Percentiles rank a stretch among this genome's conserved stretches.
These are phyloP conservation scores for Aplocera efformata DNA, from an alignment of 2,888 invertebrate genomes.

Conservation along the genomic window DNA sequence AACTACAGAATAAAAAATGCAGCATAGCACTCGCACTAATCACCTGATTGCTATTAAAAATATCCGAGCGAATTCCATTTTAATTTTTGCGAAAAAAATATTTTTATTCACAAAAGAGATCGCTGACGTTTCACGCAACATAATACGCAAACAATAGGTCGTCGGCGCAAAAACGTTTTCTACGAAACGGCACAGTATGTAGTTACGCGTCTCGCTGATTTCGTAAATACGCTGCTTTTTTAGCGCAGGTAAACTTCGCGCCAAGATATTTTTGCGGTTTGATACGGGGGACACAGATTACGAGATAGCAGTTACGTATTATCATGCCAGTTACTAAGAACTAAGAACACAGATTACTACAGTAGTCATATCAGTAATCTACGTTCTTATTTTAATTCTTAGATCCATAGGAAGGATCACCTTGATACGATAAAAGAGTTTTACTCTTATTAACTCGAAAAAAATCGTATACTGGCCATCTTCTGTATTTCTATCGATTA, in stretches of 20 bases:
- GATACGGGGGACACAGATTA: too few species aligned
- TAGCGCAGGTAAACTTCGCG: slow-evolving; percentile 45
- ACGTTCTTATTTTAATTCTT: too few species aligned
- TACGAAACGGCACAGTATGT: slow-evolving; percentile 46
- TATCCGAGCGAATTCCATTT: slow-evolving; percentile 18
- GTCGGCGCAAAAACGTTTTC: slow-evolving; percentile 48
- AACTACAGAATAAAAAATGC: slow-evolving; percentile 19
- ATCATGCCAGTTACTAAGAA: too few species aligned
- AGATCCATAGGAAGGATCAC: too few species aligned
- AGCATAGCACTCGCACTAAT: slow-evolving; percentile 23
- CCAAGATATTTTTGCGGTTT: slow-evolving; percentile 46
- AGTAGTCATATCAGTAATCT: too few species aligned
- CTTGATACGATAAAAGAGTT: too few species aligned
- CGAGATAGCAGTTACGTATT: too few species aligned
- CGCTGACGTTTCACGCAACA: slow-evolving; percentile 54
- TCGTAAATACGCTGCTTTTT: slow-evolving; percentile 48
- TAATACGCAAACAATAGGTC: slow-evolving; percentile 53
- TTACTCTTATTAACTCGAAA: too few species aligned
- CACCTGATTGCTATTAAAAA: slow-evolving; percentile 25
- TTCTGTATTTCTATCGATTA: too few species aligned
- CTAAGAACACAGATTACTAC: too few species aligned
- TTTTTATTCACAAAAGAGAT: slow-evolving; percentile 38
- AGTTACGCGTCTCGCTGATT: slow-evolving; percentile 58
- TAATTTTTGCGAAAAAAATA: slow-evolving; percentile 22
- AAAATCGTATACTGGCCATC: too few species aligned